phyloP scores from a whole-genome alignment of 2,113 vertebrate genomes.

The Neogobius melanostomus region DNA sequence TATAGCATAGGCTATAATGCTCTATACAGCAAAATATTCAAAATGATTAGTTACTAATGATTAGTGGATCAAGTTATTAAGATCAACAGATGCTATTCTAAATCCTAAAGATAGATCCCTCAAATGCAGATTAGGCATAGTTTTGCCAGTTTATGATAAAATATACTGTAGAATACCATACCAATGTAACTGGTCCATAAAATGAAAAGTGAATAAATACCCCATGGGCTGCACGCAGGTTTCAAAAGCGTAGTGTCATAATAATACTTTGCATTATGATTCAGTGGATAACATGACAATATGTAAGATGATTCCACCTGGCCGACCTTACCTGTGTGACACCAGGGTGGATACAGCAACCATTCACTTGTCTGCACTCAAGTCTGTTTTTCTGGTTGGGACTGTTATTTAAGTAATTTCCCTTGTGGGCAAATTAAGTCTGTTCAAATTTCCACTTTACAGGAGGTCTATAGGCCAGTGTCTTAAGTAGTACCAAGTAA shows the following conservation, averaged over 20 bases:
- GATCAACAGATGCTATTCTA: conserved; percentile 58
- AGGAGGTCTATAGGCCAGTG: neutral
- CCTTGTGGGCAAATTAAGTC: neutral
- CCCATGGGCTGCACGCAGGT: conserved; percentile 11
- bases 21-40: too few relatives aligned
- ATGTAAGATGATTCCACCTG: conserved; percentile 47
- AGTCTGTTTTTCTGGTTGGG: neutral
- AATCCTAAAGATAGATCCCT: conserved; percentile 17
- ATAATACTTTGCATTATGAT: conserved; percentile 11
- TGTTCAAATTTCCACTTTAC: neutral
- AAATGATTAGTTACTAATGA: too few relatives aligned
- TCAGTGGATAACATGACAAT: conserved; percentile 14
- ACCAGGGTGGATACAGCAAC: conserved; percentile 27
- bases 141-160: conserved; percentile 37
- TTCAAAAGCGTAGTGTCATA: neutral
- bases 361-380: conserved; percentile 35
- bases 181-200: neutral
- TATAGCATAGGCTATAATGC: neutral
- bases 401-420: neutral
- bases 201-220: conserved; percentile 29
- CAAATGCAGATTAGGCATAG: conserved; percentile 33
- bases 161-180: neutral
- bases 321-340: conserved; percentile 39
- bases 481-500: too few relatives aligned
- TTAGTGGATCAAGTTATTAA: conserved; percentile 23